Evolutionary conservation across 2,888 invertebrate genomes (phyloP), one percentile per base, ranked within the genome.

Genomic region (Ennomos fuscantarius): DNA sequence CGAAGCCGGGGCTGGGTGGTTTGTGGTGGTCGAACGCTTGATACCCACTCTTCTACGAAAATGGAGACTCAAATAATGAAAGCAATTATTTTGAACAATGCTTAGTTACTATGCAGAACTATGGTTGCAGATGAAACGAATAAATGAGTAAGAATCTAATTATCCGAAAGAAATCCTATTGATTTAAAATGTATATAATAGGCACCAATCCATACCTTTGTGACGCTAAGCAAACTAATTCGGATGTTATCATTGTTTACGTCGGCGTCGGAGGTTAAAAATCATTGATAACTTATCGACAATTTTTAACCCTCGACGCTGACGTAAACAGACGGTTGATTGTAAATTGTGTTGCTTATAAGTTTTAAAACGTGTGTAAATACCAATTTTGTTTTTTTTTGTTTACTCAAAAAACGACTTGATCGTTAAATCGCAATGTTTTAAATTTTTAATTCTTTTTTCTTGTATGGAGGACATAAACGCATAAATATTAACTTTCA

Each of bases 1-100:
- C 65, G 39, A 31, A 24, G 24, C 24, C 39, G 42, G 8, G n/a
- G 34, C 15, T 10, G 33, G 32, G 32, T 47, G 46, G 51, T 35
- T 39, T 37, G 48, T 61, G 51, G 56, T 55, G 55, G 68, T 61
- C 61, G 66, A 11, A 58, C 49, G 46, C 60, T 55, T 65, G 58
- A 68, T 65, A 70, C 69, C 41, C 58, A 59, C 52, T 64, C 48
- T 70, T 70, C 65, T 52, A 57, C 41, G 61, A 71, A 68, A 60
- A 65, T 35, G 9, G 48, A 53, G 9, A 24, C 51, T 35, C 45
- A 58, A 57, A 52, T 44, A 43, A 48, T 42, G 39, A 49, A 46
- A 9, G 42, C 55, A 60, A 24, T 24, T 24, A 24, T 24, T 24
- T 24, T 24, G 24, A 24, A 3, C 24, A 24, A 24, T 6, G 24